phyloP scores from a whole-genome alignment of 2,797 vertebrate genomes.

The Mormyrus hasselquistii region DNA sequence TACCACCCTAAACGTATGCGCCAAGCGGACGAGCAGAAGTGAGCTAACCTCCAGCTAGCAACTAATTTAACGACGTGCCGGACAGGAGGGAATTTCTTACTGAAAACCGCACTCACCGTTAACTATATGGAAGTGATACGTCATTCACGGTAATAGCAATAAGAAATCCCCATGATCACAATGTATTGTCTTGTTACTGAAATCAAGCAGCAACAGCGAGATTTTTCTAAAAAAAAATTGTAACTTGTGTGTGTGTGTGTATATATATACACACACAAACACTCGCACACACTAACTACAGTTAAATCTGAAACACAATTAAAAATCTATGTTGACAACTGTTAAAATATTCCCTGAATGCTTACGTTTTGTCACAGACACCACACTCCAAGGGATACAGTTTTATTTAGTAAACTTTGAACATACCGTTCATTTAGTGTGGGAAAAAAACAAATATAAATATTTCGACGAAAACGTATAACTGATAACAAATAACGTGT shows the following conservation, averaged over 20 bases:
- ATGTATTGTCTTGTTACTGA: neutral
- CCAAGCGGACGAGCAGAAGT: neutral
- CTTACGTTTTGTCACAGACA: neutral
- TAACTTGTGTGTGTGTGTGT: too few species aligned
- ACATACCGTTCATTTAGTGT: neutral
- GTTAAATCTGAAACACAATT: neutral
- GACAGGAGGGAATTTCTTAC: neutral
- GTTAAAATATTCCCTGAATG: neutral
- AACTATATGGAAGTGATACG: neutral
- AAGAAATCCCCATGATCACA: neutral
- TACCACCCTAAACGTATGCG: neutral
- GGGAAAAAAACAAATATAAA: neutral
- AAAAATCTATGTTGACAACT: neutral
- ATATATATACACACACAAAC: neutral
- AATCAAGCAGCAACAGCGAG: neutral
- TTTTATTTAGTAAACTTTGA: conserved; percentile 17
- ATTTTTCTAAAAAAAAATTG: neutral
- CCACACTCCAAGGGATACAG: neutral
- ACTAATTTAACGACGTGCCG: neutral
- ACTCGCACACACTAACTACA: neutral
- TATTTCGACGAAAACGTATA: neutral
- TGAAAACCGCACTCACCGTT: neutral
- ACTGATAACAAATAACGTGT: neutral
- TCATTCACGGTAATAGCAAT: neutral
- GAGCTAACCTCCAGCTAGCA: neutral